These are phyloP conservation scores for Notodonta ziczac DNA, from an alignment of 2,888 invertebrate genomes.

Conservation along the genomic window DNA sequence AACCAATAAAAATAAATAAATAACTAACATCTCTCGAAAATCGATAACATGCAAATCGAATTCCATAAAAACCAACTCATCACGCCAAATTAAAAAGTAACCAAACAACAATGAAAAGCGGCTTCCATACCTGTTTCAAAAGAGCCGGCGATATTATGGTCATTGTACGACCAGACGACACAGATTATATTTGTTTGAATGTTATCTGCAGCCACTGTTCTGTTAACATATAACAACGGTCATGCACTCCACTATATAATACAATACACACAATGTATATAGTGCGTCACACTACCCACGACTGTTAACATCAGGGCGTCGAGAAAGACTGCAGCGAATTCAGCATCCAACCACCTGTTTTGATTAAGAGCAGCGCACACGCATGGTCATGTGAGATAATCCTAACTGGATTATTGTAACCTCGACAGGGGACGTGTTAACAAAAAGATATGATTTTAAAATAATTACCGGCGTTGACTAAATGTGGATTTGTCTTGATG, in stretches of 20 bases:
- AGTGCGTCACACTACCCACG: conserved; percentile 21
- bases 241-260: not conserved
- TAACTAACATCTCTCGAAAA: not conserved
- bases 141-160: conserved; percentile 60
- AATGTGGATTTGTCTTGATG: not conserved
- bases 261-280: not conserved
- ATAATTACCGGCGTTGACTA: not conserved
- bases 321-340: conserved; percentile 47
- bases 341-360: conserved; percentile 43
- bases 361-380: conserved; percentile 41
- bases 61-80: not conserved
- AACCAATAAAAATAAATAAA: too few species aligned
- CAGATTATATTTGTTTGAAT: conserved; percentile 1
- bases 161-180: conserved; percentile 36
- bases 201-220: not conserved
- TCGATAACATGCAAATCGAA: not conserved
- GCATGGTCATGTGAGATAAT: conserved; percentile 55
- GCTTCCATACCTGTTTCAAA: conserved; percentile 62
- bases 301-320: conserved; percentile 45
- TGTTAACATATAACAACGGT: not conserved
- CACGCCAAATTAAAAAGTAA: not conserved
- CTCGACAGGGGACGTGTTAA: conserved; percentile 10
- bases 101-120: not conserved
- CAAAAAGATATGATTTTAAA: conserved; percentile 5
- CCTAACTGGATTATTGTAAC: conserved; percentile 23